Percentiles rank a stretch among this genome's conserved stretches.
These are phyloP conservation scores for Buceros bicornis DNA, from an alignment of 2,797 vertebrate genomes.

Conservation along the genomic window DNA sequence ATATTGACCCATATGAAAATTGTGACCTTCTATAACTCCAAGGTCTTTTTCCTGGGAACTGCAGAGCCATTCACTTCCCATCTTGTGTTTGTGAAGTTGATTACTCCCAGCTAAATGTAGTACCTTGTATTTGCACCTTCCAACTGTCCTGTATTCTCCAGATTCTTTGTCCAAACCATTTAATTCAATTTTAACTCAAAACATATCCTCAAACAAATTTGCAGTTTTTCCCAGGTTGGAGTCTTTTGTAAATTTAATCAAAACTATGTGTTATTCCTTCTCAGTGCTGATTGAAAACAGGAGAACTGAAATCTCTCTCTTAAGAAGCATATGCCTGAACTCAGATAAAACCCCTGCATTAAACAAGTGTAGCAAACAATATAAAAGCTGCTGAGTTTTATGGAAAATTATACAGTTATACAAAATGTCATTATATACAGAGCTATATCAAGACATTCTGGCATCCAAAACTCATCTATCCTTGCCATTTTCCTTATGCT, in stretches of 20 bases:
- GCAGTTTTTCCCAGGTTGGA: background rate
- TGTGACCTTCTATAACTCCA: background rate
- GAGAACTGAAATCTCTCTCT: background rate
- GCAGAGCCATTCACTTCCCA: background rate
- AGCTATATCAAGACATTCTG: background rate
- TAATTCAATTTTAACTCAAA: background rate
- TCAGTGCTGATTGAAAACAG: background rate
- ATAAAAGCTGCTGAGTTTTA: background rate
- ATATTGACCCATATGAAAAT: background rate
- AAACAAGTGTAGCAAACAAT: background rate
- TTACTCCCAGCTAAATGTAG: background rate
- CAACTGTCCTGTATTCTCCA: background rate
- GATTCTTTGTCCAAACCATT: background rate
- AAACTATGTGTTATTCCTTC: background rate
- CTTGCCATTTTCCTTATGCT: background rate
- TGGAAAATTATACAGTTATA: background rate
- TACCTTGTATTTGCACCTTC: background rate
- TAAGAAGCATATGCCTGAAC: background rate
- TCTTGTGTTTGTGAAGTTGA: background rate
- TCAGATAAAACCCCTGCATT: rapidly evolving
- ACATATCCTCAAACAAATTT: background rate
- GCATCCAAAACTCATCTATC: background rate
- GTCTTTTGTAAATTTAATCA: background rate
- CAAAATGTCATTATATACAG: background rate
- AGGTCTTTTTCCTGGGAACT: background rate